These are phyloP conservation scores for Microplitis deprimator DNA, from an alignment of 2,888 invertebrate species.

Conservation along the genomic window DNA sequence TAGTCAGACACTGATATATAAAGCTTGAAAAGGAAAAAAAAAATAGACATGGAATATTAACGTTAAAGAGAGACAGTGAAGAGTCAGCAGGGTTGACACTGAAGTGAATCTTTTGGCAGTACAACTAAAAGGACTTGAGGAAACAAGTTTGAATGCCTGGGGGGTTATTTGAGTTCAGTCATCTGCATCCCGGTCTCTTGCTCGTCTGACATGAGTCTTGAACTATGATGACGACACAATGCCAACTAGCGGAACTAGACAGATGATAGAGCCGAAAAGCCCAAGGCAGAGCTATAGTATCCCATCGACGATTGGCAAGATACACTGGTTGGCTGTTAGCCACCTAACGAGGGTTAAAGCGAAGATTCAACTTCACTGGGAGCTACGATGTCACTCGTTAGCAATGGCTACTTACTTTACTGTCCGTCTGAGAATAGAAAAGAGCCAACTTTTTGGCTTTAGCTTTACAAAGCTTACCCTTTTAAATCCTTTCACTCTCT, in stretches of 20 bases:
- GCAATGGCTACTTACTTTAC: slow-evolving; percentile 49
- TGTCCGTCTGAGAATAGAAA: neutral
- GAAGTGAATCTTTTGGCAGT: neutral
- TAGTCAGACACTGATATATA: no score
- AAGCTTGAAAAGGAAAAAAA: neutral
- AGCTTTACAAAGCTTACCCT: neutral
- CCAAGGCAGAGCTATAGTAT: slow-evolving; percentile 13
- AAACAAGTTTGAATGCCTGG: neutral
- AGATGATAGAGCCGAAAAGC: neutral
- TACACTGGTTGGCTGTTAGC: slow-evolving; percentile 61
- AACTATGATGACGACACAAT: neutral
- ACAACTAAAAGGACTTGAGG: neutral
- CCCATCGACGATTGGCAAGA: slow-evolving; percentile 61
- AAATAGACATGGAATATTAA: neutral
- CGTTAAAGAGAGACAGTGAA: neutral
- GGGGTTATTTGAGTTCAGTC: neutral
- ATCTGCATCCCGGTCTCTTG: neutral
- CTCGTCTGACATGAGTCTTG: neutral
- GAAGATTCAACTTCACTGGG: slow-evolving; percentile 46
- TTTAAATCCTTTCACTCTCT: slow-evolving; percentile 11
- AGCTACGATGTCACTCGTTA: slow-evolving; percentile 64
- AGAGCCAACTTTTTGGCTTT: slow-evolving; percentile 18
- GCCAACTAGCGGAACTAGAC: neutral
- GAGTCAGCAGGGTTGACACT: neutral
- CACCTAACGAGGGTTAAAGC: slow-evolving; percentile 66